Percentiles rank a stretch among this genome's conserved stretches.
These are phyloP conservation scores for Scyliorhinus canicula DNA, from an alignment of 2,797 vertebrate species.

Conservation along the genomic window DNA sequence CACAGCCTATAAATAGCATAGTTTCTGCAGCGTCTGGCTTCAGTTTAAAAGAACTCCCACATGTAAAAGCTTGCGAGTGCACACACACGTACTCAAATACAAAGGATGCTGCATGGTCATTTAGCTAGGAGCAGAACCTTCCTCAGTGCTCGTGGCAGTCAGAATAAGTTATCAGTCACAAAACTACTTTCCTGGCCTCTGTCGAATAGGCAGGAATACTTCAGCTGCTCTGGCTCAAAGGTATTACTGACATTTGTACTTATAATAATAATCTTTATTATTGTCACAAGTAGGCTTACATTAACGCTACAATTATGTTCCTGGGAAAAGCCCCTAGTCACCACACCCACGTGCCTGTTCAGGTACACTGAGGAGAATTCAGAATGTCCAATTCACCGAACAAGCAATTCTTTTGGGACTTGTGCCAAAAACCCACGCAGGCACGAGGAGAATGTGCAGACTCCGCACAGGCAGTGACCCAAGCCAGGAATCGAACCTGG, in stretches of 20 bases:
- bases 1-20: background rate
- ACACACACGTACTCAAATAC: background rate
- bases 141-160: background rate
- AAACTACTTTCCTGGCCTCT: background rate
- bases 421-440: too few relatives aligned
- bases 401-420: too few relatives aligned
- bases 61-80: background rate
- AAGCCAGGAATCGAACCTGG: too few relatives aligned
- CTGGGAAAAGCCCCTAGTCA: too few relatives aligned
- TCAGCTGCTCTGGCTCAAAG: background rate
- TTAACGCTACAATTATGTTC: too few relatives aligned
- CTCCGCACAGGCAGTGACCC: too few relatives aligned
- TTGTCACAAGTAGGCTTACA: too few relatives aligned
- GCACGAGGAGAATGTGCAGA: too few relatives aligned
- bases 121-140: background rate
- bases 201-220: background rate
- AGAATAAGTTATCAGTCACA: constrained; percentile 11
- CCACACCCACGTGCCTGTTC: too few relatives aligned
- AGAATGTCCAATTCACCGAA: too few relatives aligned
- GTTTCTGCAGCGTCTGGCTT: background rate
- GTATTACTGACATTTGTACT: background rate
- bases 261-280: too few relatives aligned
- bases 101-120: background rate
- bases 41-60: background rate
- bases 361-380: too few relatives aligned